Percentiles rank a stretch among this genome's conserved stretches.
Evolutionary conservation across 2,888 invertebrate genomes (phyloP).

Genomic region (Rhodophaea formosa): DNA sequence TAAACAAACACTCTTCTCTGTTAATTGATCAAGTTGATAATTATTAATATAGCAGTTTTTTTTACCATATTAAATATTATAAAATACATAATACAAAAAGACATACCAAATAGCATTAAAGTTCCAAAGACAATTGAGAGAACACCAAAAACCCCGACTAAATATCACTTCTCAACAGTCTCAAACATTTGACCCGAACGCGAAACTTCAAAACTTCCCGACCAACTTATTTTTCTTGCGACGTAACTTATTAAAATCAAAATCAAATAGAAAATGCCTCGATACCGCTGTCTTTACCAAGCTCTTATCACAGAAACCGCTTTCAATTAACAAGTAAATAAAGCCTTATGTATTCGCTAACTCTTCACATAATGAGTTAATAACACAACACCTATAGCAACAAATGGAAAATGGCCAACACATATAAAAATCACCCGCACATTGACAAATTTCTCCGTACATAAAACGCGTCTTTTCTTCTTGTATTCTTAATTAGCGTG

Average conservation of each 20-base stretch:
- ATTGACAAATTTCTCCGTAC: constrained; percentile 60
- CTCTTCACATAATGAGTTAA: constrained; percentile 81
- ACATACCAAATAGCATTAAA: too few relatives aligned
- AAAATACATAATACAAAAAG: background rate
- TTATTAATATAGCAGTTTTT: too few relatives aligned
- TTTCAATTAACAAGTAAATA: constrained; percentile 79
- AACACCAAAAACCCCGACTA: background rate
- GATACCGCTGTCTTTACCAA: constrained; percentile 62
- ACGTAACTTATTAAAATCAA: constrained; percentile 46
- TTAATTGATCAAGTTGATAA: too few relatives aligned
- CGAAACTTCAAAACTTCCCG: constrained; percentile 23
- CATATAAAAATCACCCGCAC: constrained; percentile 53
- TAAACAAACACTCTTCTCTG: too few relatives aligned
- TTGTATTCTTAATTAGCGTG: constrained; percentile 87
- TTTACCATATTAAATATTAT: background rate
- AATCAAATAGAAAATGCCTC: constrained; percentile 40
- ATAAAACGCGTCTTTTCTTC: constrained; percentile 83
- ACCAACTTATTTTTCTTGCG: constrained; percentile 34
- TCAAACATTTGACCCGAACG: constrained; percentile 20
- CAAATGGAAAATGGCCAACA: constrained; percentile 62
- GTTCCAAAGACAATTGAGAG: background rate
- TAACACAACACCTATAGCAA: constrained; percentile 68
- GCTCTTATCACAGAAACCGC: constrained; percentile 71
- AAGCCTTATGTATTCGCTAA: constrained; percentile 70
- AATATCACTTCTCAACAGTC: constrained; percentile 12